Conservation (phyloP, 2,797 vertebrate genomes). For the Simalia tracyae region DNA sequence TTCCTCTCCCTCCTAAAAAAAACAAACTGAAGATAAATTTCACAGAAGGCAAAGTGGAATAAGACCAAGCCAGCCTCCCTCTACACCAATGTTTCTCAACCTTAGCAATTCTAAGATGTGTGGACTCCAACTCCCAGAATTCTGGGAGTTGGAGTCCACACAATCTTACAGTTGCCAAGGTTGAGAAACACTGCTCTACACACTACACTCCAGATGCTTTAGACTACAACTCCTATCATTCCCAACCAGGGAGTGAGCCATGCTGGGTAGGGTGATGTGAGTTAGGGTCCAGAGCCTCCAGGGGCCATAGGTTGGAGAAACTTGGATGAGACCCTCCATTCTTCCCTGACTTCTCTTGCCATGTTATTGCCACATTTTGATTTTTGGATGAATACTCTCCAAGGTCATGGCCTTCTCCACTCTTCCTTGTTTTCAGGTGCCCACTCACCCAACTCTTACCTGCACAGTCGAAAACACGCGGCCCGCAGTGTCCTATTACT, state of each 20-base stretch:
- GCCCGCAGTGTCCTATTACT: constrained; percentile 79
- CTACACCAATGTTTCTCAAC: not conserved
- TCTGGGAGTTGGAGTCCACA: not conserved
- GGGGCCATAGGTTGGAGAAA: not conserved
- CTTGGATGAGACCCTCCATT: not conserved
- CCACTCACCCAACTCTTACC: constrained; percentile 81
- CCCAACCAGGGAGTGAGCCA: not conserved
- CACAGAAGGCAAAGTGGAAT: not conserved
- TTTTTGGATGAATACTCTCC: not conserved
- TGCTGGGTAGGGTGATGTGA: not conserved
- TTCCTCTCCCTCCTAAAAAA: not conserved
- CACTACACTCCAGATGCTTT: no score
- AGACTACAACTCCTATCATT: not conserved
- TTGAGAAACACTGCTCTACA: not conserved
- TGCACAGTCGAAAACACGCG: constrained; percentile 87
- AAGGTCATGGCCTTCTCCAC: constrained; percentile 19
- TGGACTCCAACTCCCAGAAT: not conserved
- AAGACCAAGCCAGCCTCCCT: not conserved
- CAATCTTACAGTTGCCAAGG: no score
- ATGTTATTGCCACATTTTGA: not conserved
- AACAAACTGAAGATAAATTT: not conserved
- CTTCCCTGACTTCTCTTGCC: not conserved
- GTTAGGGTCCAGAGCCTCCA: not conserved
- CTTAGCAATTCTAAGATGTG: not conserved
- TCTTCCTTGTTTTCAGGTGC: constrained; percentile 77